phyloP scores from a whole-genome alignment of 2,888 invertebrate genomes.

The Epinotia nisella region DNA sequence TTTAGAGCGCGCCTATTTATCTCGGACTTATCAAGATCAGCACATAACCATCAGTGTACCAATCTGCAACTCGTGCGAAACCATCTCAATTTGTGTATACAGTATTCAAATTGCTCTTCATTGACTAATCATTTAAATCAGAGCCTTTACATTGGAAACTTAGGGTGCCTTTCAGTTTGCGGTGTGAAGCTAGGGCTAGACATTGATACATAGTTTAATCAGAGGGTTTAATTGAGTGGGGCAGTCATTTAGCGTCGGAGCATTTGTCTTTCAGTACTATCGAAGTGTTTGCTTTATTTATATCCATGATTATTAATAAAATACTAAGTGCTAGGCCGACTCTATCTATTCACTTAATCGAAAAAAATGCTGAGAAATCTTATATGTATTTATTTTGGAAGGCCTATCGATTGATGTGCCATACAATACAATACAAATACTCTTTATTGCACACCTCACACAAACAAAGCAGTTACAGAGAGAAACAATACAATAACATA shows the following conservation, averaged over 20 bases:
- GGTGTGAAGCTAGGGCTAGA: constrained; percentile 10
- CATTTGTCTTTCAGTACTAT: constrained; percentile 26
- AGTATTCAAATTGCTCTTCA: constrained; percentile 24
- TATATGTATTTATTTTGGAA: too few species aligned
- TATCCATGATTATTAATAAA: neutral
- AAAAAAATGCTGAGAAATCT: too few species aligned
- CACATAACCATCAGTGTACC: neutral
- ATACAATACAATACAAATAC: too few species aligned
- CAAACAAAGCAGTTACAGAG: too few species aligned
- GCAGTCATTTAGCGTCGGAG: constrained; percentile 35
- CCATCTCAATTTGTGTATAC: constrained; percentile 25
- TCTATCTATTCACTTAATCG: too few species aligned
- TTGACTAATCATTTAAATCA: neutral
- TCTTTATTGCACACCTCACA: too few species aligned
- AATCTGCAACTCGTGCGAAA: constrained; percentile 13
- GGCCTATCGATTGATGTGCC: too few species aligned
- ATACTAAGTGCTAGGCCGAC: neutral
- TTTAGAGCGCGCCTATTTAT: neutral
- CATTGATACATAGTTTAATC: constrained; percentile 45
- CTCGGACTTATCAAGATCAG: neutral
- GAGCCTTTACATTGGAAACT: neutral
- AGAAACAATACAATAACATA: too few species aligned
- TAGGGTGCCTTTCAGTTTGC: neutral
- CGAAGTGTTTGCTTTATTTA: constrained; percentile 11
- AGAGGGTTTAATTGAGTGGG: constrained; percentile 41